Conservation (phyloP, 2,797 vertebrate species). For the Bryconaethiops microstoma region DNA sequence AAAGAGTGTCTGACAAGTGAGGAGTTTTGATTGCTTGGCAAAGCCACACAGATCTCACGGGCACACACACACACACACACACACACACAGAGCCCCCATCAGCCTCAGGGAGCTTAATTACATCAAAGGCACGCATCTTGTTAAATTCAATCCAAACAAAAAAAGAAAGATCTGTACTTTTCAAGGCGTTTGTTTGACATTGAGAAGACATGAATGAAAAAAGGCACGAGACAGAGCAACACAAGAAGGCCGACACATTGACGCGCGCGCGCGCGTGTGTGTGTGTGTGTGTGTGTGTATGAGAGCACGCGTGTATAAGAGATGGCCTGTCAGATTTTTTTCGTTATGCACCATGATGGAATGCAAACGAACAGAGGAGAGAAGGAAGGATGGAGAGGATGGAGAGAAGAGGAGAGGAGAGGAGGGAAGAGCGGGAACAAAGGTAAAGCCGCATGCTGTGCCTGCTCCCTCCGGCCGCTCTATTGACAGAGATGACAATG, state of each 20-base stretch:
- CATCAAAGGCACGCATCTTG: slow-evolving; percentile 87
- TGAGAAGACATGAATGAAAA: slow-evolving; percentile 76
- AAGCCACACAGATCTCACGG: slow-evolving; percentile 56
- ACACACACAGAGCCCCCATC: slow-evolving; percentile 81
- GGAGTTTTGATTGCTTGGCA: slow-evolving; percentile 76
- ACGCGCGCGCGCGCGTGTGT: slow-evolving; percentile 1
- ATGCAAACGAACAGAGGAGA: slow-evolving; percentile 54
- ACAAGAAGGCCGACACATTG: slow-evolving; percentile 13
- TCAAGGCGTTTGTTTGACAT: slow-evolving; percentile 86
- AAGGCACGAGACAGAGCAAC: slow-evolving; percentile 48
- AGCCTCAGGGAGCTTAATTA: slow-evolving; percentile 90
- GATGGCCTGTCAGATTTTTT: slow-evolving; percentile 78
- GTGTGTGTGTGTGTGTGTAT: neutral
- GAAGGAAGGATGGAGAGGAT: slow-evolving; percentile 67
- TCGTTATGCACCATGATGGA: slow-evolving; percentile 72
- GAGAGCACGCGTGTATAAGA: neutral
- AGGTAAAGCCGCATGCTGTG: slow-evolving; percentile 79
- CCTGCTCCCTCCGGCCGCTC: slow-evolving; percentile 80
- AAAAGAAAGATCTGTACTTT: slow-evolving; percentile 75
- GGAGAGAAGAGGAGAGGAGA: slow-evolving; percentile 71
- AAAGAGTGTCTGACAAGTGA: slow-evolving; percentile 74
- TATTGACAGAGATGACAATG: slow-evolving; percentile 98
- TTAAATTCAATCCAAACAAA: slow-evolving; percentile 86
- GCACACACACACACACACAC: slow-evolving; percentile 75
- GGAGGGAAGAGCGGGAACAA: slow-evolving; percentile 84